Evolutionary conservation across 2,888 invertebrate genomes (phyloP), one percentile per base, ranked within the genome.

Genomic region (Phyllotreta cruciferae): DNA sequence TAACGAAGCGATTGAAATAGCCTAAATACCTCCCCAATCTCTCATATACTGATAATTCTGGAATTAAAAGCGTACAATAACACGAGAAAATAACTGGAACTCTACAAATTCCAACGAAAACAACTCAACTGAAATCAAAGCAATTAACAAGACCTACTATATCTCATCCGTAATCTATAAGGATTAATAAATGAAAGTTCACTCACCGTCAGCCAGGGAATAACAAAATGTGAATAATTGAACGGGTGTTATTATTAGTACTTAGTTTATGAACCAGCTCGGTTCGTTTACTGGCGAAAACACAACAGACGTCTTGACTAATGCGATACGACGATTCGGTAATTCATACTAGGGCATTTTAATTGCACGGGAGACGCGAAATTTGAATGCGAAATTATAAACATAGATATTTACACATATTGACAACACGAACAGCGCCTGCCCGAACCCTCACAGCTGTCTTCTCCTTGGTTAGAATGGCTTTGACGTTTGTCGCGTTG

Each of bases 391-490:
- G 60, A 64, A 68, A 68, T 66, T 66, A 68, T 68, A 68, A 68
- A 68, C 67, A 73, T 67, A 53, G 70, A 60, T 42, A 60, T 52
- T 60, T 60, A 60, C 52, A 66, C 68, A 70, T 74, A 74, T 74
- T 70, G 74, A 74, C 72, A 72, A 71, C 66, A 70, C 62, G 56
- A 61, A 73, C 66, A 68, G 72, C 74, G 74, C 74, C 63, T 74
- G 74, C 74, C 60, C 72, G 56, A 52, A 60, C 61, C 24, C 54
- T 54, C 63, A 63, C 67, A 68, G 64, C 64, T 66, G 62, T 60
- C 56, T 56, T 63, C 24, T 24, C 4, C 24, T 24, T 24, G 24
- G 24, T 24, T 24, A 24, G 24, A 24, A 24, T 24, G 24, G 24
- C 24, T 24, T 3, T 24, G 24, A 24, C 24, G 24, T 24, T 24